phyloP scores from a whole-genome alignment of 1,140 invertebrate genomes.

The Trichonephila inaurata region DNA sequence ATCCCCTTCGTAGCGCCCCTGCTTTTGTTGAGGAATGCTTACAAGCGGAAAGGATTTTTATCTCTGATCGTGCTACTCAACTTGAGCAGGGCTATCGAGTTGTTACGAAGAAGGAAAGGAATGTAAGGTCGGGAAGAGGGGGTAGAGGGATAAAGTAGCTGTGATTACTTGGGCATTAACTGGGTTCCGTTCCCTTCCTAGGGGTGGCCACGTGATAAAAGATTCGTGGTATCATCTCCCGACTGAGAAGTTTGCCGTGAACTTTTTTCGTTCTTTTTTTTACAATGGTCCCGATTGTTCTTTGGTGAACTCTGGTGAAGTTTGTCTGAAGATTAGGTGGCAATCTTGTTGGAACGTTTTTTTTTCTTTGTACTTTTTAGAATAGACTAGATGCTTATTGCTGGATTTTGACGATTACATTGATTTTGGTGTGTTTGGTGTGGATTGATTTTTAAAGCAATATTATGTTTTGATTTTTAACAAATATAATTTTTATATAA shows the following conservation, averaged over 20 bases:
- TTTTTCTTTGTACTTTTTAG: background rate
- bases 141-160: background rate
- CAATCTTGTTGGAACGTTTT: background rate
- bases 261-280: background rate
- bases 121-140: background rate
- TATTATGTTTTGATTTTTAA: too few species aligned
- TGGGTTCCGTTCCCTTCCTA: slow-evolving; percentile 5
- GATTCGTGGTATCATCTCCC: slow-evolving; percentile 12
- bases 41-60: slow-evolving; percentile 54
- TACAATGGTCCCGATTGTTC: background rate
- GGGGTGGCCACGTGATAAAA: slow-evolving; percentile 5
- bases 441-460: too few species aligned
- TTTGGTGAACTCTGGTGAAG: too few species aligned
- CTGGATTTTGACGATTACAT: too few species aligned
- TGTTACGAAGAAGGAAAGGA: background rate
- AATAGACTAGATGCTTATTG: too few species aligned
- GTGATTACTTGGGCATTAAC: slow-evolving; percentile 51
- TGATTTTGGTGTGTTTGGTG: too few species aligned
- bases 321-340: background rate
- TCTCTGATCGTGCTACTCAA: slow-evolving; percentile 44
- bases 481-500: too few species aligned
- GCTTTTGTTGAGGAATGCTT: background rate
- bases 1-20: background rate
- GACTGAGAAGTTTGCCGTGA: background rate
- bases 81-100: slow-evolving; percentile 28